Percentiles rank a stretch among this genome's conserved stretches.
Evolutionary conservation across 2,888 invertebrate species (phyloP).

Genomic region (Formica aserva): DNA sequence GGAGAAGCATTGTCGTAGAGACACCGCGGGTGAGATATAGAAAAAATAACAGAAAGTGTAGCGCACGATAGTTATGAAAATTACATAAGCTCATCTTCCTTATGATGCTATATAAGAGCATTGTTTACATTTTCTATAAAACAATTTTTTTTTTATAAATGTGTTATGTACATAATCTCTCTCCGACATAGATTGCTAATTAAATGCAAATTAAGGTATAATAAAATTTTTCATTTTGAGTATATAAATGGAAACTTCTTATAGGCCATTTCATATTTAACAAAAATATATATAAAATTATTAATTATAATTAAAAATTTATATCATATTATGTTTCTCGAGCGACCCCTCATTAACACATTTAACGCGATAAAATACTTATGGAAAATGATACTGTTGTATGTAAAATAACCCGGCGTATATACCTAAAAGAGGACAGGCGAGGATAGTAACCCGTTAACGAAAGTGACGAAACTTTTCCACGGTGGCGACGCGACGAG

Average conservation of each 20-base stretch:
- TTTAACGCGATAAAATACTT: background rate
- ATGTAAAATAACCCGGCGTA: background rate
- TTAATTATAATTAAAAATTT: background rate
- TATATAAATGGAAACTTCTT: background rate
- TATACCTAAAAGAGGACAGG: background rate
- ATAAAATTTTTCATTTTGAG: background rate
- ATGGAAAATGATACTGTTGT: background rate
- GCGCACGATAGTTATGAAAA: background rate
- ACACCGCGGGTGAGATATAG: background rate
- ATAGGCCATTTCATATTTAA: background rate
- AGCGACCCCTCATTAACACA: background rate
- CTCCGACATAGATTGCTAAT: background rate
- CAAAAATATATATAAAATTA: background rate
- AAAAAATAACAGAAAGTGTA: conserved; percentile 5
- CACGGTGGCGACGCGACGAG: conserved; percentile 3
- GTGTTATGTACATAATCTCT: background rate
- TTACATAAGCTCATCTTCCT: background rate
- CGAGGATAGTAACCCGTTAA: conserved; percentile 45
- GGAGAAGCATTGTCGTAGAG: conserved; percentile 37
- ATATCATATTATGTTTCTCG: background rate
- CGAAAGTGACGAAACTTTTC: conserved; percentile 55
- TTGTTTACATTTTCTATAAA: background rate
- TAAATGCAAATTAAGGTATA: background rate
- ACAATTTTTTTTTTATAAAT: background rate
- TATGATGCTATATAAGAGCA: background rate